These are phyloP conservation scores for Gasterosteus aculeatus DNA, from an alignment of 2,113 vertebrate genomes.

Conservation along the genomic window DNA sequence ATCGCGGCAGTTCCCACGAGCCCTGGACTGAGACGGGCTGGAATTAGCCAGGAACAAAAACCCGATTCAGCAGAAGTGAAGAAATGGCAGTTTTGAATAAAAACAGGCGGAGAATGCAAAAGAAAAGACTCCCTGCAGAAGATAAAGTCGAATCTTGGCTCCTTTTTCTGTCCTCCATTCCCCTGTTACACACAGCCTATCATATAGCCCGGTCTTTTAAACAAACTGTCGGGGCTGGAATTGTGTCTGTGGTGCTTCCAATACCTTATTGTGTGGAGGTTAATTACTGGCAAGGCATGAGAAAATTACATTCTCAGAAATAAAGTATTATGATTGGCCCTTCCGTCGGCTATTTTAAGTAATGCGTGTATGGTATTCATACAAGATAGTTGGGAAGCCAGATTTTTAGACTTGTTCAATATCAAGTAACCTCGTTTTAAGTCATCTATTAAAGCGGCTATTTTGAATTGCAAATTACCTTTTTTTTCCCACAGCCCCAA, in stretches of 20 bases:
- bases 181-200: constrained; percentile 72
- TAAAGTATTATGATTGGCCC: constrained; percentile 83
- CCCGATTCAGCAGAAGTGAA: constrained; percentile 84
- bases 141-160: constrained; percentile 81
- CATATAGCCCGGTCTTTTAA: constrained; percentile 76
- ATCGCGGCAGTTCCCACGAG: constrained; percentile 79
- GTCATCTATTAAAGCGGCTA: constrained; percentile 78
- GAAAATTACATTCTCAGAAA: constrained; percentile 87
- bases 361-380: constrained; percentile 70
- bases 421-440: constrained; percentile 84
- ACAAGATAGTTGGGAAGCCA: constrained; percentile 81
- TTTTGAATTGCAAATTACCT: constrained; percentile 84
- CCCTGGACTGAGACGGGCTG: constrained; percentile 73
- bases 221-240: constrained; percentile 75
- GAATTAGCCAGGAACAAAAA: constrained; percentile 84
- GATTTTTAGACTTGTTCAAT: constrained; percentile 81
- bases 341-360: constrained; percentile 79
- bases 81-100: constrained; percentile 85
- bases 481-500: constrained; percentile 70
- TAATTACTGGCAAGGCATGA: constrained; percentile 85
- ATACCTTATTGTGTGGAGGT: constrained; percentile 84
- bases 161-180: constrained; percentile 55
- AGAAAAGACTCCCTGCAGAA: constrained; percentile 72
- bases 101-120: constrained; percentile 73
- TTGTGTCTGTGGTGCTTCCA: constrained; percentile 80